These are phyloP conservation scores for Octopus bimaculoides DNA, from an alignment of 1,140 invertebrate species.

Conservation along the genomic window DNA sequence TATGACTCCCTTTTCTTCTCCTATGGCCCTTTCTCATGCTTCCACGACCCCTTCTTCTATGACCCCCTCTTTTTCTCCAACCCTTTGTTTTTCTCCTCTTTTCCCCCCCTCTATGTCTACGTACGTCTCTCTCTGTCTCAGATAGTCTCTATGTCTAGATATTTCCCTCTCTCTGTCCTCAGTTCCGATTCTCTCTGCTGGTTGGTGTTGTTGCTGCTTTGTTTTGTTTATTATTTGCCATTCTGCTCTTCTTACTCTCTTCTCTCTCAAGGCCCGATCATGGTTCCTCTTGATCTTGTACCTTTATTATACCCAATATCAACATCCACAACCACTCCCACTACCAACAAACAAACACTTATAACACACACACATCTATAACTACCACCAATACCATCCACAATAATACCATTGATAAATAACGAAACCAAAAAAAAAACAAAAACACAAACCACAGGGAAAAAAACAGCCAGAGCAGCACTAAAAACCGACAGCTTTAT, in stretches of 20 bases:
- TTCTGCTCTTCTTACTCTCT: no score
- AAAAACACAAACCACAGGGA: neutral
- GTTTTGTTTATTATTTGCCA: no score
- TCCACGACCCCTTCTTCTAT: conserved; percentile 4
- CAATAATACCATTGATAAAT: neutral
- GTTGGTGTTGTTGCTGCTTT: no score
- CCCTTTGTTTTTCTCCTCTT: conserved; percentile 9
- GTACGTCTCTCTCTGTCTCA: conserved; percentile 8
- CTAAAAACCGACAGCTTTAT: conserved; percentile 22
- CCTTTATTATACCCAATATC: no score
- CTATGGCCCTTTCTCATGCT: no score
- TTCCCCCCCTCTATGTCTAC: neutral
- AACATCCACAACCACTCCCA: no score
- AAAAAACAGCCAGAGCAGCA: conserved; percentile 22
- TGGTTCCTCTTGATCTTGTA: no score
- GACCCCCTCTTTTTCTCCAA: conserved; percentile 10
- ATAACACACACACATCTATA: no score
- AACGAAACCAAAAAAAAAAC: conserved; percentile 9
- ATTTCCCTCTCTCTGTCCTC: neutral
- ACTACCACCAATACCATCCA: no score
- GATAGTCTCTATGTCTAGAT: neutral
- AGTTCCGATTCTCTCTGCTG: conserved; percentile 7
- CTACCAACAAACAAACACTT: no score
- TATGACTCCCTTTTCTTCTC: no score
- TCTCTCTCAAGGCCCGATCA: no score